A percentile compares a stretch with the other conserved stretches of the same genome.
Evolutionary conservation across 2,797 vertebrate species (phyloP).

Genomic region (Ptychobarbus kaznakovi): DNA sequence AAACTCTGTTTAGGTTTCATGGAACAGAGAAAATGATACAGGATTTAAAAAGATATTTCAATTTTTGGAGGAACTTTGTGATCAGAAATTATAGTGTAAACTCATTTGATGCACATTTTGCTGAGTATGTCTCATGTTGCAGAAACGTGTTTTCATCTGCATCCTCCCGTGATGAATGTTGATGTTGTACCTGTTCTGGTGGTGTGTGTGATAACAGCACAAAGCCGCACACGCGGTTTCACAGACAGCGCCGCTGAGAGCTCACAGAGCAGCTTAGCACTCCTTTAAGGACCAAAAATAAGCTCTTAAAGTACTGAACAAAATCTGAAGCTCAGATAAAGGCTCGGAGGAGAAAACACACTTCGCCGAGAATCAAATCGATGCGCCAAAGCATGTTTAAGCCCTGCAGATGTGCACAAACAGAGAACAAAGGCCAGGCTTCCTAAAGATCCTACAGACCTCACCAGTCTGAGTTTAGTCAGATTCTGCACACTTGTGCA

Average conservation of each 20-base stretch:
- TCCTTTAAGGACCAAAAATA: slow-evolving; percentile 48
- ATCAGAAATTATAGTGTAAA: neutral
- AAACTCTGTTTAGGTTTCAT: neutral
- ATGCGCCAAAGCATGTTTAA: slow-evolving; percentile 25
- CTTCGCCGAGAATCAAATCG: slow-evolving; percentile 45
- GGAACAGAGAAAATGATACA: neutral
- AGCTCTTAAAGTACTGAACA: slow-evolving; percentile 45
- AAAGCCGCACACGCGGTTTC: slow-evolving; percentile 9
- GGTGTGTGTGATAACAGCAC: slow-evolving; percentile 24
- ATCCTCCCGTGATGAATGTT: neutral
- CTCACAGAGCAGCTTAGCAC: slow-evolving; percentile 34
- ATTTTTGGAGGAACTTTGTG: neutral
- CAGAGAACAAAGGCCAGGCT: slow-evolving; percentile 23
- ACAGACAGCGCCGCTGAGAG: neutral
- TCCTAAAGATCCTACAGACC: neutral
- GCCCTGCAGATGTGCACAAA: slow-evolving; percentile 29
- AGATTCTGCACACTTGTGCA: neutral
- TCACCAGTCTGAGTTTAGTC: neutral
- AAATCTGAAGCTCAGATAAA: slow-evolving; percentile 34
- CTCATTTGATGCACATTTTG: neutral
- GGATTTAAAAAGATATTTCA: neutral
- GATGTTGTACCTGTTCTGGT: slow-evolving; percentile 21
- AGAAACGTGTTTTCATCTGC: neutral
- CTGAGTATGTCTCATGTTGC: neutral
- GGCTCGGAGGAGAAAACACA: slow-evolving; percentile 6